These are phyloP conservation scores for Anguilla megastoma DNA, from an alignment of 2,797 vertebrate genomes.

Conservation along the genomic window DNA sequence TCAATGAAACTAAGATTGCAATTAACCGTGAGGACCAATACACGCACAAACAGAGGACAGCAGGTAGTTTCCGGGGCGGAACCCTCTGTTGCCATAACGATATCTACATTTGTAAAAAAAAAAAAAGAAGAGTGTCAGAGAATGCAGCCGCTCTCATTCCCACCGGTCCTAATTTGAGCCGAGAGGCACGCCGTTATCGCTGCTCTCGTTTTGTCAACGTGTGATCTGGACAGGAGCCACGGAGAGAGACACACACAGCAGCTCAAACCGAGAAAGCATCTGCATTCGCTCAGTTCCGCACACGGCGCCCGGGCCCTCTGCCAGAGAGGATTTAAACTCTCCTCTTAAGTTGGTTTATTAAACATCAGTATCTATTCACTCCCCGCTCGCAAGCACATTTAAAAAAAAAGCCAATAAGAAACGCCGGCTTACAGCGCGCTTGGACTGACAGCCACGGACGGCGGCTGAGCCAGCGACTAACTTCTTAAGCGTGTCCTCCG, in stretches of 20 bases:
- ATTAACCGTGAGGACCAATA: slow-evolving; percentile 47
- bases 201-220: slow-evolving; percentile 44
- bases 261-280: slow-evolving; percentile 30
- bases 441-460: slow-evolving; percentile 15
- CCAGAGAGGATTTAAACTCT: slow-evolving; percentile 40
- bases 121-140: not conserved
- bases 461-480: slow-evolving; percentile 1
- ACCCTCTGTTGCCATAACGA: not conserved
- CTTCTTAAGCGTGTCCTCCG: not conserved
- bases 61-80: not conserved
- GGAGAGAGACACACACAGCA: slow-evolving; percentile 33
- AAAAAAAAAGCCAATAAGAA: slow-evolving; percentile 34
- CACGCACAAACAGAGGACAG: not conserved
- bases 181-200: slow-evolving; percentile 44
- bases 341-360: slow-evolving; percentile 44
- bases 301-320: slow-evolving; percentile 45
- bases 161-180: slow-evolving; percentile 44
- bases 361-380: slow-evolving; percentile 48
- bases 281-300: slow-evolving; percentile 36
- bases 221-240: slow-evolving; percentile 38
- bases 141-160: not conserved
- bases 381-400: slow-evolving; percentile 44
- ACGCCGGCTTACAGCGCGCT: not conserved
- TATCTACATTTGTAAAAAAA: slow-evolving; percentile 9
- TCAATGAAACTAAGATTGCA: slow-evolving; percentile 61